phyloP scores from a whole-genome alignment of 2,797 vertebrate species.

The Melanotaenia nigrans region DNA sequence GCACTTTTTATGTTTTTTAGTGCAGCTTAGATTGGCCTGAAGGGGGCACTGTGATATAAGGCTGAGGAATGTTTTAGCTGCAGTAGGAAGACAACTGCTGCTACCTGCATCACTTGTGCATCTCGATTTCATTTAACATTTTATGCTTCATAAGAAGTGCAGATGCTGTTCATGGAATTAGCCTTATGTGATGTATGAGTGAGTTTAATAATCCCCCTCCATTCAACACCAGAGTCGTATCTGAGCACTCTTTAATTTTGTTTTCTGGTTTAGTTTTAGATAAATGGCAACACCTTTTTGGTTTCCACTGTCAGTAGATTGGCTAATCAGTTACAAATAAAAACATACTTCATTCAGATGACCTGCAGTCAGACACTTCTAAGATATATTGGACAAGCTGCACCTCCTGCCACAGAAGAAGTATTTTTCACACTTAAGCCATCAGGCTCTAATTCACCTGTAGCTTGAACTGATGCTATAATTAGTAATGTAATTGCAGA shows the following conservation, averaged over 20 bases:
- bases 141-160: not conserved
- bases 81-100: constrained; percentile 15
- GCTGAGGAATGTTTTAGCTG: constrained; percentile 9
- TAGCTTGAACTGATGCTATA: constrained; percentile 69
- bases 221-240: not conserved
- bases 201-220: constrained; percentile 9
- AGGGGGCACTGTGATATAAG: constrained; percentile 68
- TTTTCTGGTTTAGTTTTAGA: not conserved
- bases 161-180: constrained; percentile 12
- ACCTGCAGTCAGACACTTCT: not conserved
- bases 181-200: not conserved
- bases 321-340: not conserved
- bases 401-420: constrained; percentile 8
- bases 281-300: not conserved
- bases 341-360: not conserved
- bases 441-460: constrained; percentile 60
- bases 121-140: constrained; percentile 12
- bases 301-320: not conserved
- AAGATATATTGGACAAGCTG: constrained; percentile 4
- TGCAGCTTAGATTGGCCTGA: constrained; percentile 34
- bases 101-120: not conserved
- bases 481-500: constrained; percentile 70
- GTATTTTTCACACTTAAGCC: constrained; percentile 40
- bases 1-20: not conserved
- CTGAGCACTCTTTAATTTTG: not conserved